phyloP scores from a whole-genome alignment of 2,888 invertebrate species.

The Strigamia maritima region DNA sequence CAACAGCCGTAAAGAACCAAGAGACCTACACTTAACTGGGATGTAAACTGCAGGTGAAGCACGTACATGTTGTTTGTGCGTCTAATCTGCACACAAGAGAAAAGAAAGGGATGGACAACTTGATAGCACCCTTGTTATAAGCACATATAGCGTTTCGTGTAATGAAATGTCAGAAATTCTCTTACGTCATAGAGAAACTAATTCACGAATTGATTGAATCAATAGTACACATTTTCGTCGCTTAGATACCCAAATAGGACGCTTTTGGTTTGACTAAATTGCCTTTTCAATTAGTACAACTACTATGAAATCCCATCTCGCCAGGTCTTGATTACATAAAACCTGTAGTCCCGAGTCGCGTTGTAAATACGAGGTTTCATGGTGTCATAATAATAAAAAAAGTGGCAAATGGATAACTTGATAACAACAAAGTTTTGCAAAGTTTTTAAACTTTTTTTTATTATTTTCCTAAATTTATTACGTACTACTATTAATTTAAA shows the following conservation, averaged over 20 bases:
- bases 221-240: neutral
- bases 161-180: constrained; percentile 12
- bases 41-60: constrained; percentile 34
- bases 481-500: too few species aligned
- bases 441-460: too few species aligned
- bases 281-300: neutral
- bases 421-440: neutral
- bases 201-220: neutral
- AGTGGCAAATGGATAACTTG: neutral
- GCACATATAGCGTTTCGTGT: neutral
- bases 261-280: neutral
- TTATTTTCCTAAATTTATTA: too few species aligned
- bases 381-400: neutral
- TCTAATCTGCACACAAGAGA: constrained; percentile 27
- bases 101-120: constrained; percentile 22
- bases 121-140: neutral
- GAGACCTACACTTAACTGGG: constrained; percentile 32
- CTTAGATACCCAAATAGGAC: neutral
- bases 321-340: neutral
- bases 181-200: neutral
- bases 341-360: neutral
- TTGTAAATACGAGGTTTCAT: neutral
- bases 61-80: constrained; percentile 30
- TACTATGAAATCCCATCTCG: neutral
- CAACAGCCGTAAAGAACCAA: constrained; percentile 34